Evolutionary conservation across 2,888 invertebrate genomes (phyloP).

Genomic region (Thymelicus acteon): DNA sequence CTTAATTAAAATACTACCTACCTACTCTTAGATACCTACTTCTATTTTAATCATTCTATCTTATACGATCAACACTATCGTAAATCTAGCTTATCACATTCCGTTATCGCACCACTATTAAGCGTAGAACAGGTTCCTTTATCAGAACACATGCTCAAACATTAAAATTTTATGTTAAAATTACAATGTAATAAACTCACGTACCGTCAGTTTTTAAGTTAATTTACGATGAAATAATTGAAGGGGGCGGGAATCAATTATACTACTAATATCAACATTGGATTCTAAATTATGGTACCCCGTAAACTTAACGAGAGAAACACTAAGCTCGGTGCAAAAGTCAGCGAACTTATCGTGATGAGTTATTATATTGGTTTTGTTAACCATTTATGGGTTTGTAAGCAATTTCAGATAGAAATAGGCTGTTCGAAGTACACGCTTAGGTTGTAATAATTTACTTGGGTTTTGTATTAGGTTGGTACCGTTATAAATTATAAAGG

Average conservation of each 20-base stretch:
- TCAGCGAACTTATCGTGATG: conserved; percentile 34
- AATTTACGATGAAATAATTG: conserved; percentile 62
- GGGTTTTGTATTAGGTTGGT: neutral
- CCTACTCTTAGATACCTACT: too few relatives aligned
- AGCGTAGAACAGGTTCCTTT: conserved; percentile 8
- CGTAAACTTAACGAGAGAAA: conserved; percentile 6
- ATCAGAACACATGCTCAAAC: conserved; percentile 39
- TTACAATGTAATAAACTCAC: conserved; percentile 57
- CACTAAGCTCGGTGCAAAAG: conserved; percentile 28
- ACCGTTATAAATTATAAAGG: conserved; percentile 4
- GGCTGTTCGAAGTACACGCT: conserved; percentile 13
- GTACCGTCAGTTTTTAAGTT: conserved; percentile 55
- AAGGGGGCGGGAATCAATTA: conserved; percentile 48
- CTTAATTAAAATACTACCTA: too few relatives aligned
- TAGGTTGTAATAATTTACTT: conserved; percentile 1
- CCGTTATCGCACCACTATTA: neutral
- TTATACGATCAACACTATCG: too few relatives aligned
- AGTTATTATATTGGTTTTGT: conserved; percentile 38
- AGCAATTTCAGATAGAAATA: conserved; percentile 38
- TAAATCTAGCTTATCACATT: neutral
- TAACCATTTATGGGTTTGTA: conserved; percentile 34
- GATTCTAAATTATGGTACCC: conserved; percentile 43
- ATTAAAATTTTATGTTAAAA: conserved; percentile 51
- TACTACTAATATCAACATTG: conserved; percentile 49
- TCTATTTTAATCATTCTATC: too few relatives aligned